phyloP scores from a whole-genome alignment of 2,113 vertebrate genomes.

The Grantiella picta region DNA sequence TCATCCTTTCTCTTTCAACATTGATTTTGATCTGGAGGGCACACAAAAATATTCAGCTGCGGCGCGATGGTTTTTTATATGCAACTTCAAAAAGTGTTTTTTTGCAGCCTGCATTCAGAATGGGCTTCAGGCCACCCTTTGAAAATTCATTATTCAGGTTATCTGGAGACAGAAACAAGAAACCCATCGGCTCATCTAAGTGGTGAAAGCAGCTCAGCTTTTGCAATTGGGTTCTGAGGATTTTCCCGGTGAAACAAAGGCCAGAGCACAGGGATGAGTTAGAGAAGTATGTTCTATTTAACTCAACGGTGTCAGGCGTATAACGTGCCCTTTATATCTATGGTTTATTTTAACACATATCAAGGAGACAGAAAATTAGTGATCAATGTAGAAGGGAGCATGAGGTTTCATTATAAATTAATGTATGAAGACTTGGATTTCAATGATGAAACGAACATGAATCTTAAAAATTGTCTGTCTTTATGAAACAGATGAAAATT shows the following conservation, averaged over 20 bases:
- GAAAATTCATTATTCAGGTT: neutral
- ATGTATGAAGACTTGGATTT: conserved; percentile 48
- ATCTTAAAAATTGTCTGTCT: conserved; percentile 65
- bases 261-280: conserved; percentile 40
- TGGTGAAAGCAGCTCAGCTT: neutral
- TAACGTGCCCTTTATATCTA: conserved; percentile 64
- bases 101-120: neutral
- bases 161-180: neutral
- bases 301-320: conserved; percentile 47
- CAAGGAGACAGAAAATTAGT: conserved; percentile 64
- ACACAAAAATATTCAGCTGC: neutral
- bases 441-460: conserved; percentile 64
- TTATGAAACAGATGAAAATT: conserved; percentile 63
- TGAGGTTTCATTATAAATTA: conserved; percentile 67
- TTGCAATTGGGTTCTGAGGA: neutral
- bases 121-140: neutral
- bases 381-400: conserved; percentile 56
- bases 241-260: conserved; percentile 25
- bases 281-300: conserved; percentile 43
- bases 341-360: conserved; percentile 71
- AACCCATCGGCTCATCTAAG: neutral
- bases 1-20: neutral
- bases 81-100: neutral
- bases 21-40: conserved; percentile 34
- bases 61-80: neutral